These are phyloP conservation scores for Platycnemis pennipes DNA, from an alignment of 2,888 invertebrate species.

Conservation along the genomic window DNA sequence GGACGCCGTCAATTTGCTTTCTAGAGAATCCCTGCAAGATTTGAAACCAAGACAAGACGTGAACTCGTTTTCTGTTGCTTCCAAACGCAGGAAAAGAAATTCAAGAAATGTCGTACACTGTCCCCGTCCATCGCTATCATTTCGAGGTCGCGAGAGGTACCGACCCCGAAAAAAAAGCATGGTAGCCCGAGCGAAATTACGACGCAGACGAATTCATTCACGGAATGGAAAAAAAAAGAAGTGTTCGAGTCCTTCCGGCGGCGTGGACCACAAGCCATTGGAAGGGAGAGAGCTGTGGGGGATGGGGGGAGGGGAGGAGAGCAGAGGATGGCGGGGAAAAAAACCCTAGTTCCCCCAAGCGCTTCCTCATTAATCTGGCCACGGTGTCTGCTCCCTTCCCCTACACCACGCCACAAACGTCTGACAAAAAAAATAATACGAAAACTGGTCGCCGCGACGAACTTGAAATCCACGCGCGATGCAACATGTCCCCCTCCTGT, in stretches of 20 bases:
- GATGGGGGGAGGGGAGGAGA: background rate
- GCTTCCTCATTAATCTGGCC: slow-evolving; percentile 16
- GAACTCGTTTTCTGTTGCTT: background rate
- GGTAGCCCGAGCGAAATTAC: background rate
- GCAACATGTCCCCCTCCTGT: background rate
- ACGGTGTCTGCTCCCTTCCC: background rate
- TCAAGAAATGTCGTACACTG: too few relatives aligned
- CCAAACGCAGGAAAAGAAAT: background rate
- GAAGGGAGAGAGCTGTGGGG: background rate
- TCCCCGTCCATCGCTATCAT: background rate
- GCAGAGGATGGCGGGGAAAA: background rate
- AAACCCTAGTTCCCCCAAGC: background rate
- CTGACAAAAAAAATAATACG: background rate
- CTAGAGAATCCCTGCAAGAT: too few relatives aligned
- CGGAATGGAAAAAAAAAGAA: background rate
- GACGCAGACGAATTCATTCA: background rate
- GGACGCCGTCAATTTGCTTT: too few relatives aligned
- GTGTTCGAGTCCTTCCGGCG: background rate
- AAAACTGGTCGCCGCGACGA: background rate
- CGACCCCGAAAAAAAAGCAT: background rate
- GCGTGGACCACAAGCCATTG: slow-evolving; percentile 1
- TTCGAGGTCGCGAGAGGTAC: background rate
- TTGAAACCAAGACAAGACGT: too few relatives aligned
- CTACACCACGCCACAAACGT: background rate
- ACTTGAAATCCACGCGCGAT: slow-evolving; percentile 1